Conservation (phyloP, 1,140 invertebrate species). For the Theocolax elegans region DNA sequence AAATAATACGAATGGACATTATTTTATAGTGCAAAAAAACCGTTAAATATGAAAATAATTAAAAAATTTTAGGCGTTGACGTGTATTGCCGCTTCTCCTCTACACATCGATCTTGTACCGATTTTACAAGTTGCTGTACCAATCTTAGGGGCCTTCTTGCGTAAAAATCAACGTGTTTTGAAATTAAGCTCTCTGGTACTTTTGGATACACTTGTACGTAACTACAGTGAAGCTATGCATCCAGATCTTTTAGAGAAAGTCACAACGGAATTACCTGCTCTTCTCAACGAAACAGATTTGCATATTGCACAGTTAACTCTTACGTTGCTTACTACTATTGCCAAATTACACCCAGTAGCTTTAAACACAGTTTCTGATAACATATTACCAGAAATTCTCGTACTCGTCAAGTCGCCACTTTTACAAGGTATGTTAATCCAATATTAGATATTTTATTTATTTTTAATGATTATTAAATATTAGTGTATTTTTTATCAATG, state of each 20-base stretch:
- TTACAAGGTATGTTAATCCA: slow-evolving; percentile 79
- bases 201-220: slow-evolving; percentile 89
- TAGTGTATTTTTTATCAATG: no score
- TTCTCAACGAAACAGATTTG: slow-evolving; percentile 93
- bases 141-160: slow-evolving; percentile 91
- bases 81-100: slow-evolving; percentile 90
- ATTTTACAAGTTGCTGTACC: slow-evolving; percentile 80
- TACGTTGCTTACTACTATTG: slow-evolving; percentile 80
- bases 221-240: slow-evolving; percentile 81
- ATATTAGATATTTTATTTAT: slow-evolving; percentile 26
- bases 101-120: slow-evolving; percentile 86
- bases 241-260: slow-evolving; percentile 80
- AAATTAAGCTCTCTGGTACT: slow-evolving; percentile 92
- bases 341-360: slow-evolving; percentile 75
- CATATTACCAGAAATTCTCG: slow-evolving; percentile 87
- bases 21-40: no score
- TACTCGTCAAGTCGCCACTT: slow-evolving; percentile 89
- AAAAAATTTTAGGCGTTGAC: slow-evolving; percentile 85
- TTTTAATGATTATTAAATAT: slow-evolving; percentile 7
- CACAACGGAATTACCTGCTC: slow-evolving; percentile 85
- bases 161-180: slow-evolving; percentile 96
- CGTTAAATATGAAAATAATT: no score
- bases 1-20: not conserved
- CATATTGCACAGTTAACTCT: slow-evolving; percentile 94
- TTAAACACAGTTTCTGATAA: slow-evolving; percentile 74